phyloP scores from a whole-genome alignment of 2,888 invertebrate genomes.

The Toxonevra muliebris region DNA sequence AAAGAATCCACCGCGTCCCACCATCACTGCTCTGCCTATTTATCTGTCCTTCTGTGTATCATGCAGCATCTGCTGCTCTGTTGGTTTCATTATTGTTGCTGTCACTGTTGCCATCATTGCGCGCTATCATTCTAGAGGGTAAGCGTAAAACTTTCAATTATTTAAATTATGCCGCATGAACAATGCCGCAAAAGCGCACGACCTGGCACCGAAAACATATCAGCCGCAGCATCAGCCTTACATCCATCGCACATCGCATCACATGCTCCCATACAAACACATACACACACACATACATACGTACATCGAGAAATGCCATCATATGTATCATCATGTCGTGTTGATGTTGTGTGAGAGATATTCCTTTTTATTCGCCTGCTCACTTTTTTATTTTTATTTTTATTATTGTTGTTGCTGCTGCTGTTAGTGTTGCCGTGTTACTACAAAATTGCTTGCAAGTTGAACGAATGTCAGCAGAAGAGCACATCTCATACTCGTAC shows the following conservation, averaged over 20 bases:
- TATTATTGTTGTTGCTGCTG: background rate
- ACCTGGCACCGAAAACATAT: too few species aligned
- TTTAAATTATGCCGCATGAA: constrained; percentile 61
- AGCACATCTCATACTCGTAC: constrained; percentile 19
- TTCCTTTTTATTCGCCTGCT: constrained; percentile 2
- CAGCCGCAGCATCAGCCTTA: too few species aligned
- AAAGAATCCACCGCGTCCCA: too few species aligned
- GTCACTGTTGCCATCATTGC: background rate
- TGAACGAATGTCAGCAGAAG: constrained; percentile 51
- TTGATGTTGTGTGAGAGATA: constrained; percentile 20
- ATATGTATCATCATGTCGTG: background rate
- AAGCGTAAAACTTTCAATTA: constrained; percentile 61
- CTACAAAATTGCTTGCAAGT: constrained; percentile 54
- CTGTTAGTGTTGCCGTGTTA: constrained; percentile 41
- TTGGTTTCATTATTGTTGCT: background rate
- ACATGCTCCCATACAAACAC: background rate
- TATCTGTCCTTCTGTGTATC: too few species aligned
- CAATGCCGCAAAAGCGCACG: constrained; percentile 51
- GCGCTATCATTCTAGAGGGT: background rate
- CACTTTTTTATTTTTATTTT: background rate
- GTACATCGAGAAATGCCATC: background rate
- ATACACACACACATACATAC: background rate
- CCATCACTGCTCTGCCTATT: too few species aligned
- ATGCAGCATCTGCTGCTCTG: too few species aligned
- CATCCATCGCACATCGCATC: too few species aligned